A percentile compares a stretch with the other conserved stretches of the same genome.
These are phyloP conservation scores for Leptoteleia sp. DNA, from an alignment of 1,140 invertebrate genomes.

Conservation along the genomic window DNA sequence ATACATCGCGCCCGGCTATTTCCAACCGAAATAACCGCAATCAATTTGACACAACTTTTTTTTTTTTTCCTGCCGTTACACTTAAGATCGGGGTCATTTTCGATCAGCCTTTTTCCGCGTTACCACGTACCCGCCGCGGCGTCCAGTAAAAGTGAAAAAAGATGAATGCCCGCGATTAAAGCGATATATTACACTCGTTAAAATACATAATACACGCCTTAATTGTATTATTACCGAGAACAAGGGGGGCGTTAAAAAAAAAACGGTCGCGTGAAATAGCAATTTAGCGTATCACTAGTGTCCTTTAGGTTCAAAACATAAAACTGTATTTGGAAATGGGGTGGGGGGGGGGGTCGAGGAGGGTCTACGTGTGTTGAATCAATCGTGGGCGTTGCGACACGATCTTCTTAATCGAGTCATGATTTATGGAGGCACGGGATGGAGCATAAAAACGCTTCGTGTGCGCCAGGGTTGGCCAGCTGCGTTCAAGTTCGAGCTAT, in stretches of 20 bases:
- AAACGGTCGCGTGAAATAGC: constrained; percentile 19
- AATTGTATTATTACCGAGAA: constrained; percentile 37
- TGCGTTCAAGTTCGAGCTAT: constrained; percentile 43
- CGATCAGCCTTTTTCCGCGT: too few species aligned
- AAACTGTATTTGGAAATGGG: constrained; percentile 40
- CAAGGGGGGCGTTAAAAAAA: constrained; percentile 5
- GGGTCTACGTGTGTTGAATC: constrained; percentile 59
- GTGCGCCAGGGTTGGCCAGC: constrained; percentile 23
- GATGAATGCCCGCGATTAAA: too few species aligned
- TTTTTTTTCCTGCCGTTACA: too few species aligned
- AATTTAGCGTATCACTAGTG: constrained; percentile 21
- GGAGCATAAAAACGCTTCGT: constrained; percentile 63
- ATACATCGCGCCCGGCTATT: too few species aligned
- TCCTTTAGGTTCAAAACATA: constrained; percentile 25
- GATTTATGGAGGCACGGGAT: constrained; percentile 72
- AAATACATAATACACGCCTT: constrained; percentile 12
- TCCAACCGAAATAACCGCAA: too few species aligned
- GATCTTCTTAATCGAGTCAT: constrained; percentile 74
- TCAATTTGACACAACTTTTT: too few species aligned
- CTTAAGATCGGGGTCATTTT: too few species aligned
- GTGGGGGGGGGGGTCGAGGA: too few species aligned
- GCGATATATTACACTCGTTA: too few species aligned
- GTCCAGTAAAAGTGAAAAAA: too few species aligned
- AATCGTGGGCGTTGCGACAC: constrained; percentile 71
- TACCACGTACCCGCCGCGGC: too few species aligned